phyloP scores from a whole-genome alignment of 2,113 vertebrate species.

The Hylia prasina region DNA sequence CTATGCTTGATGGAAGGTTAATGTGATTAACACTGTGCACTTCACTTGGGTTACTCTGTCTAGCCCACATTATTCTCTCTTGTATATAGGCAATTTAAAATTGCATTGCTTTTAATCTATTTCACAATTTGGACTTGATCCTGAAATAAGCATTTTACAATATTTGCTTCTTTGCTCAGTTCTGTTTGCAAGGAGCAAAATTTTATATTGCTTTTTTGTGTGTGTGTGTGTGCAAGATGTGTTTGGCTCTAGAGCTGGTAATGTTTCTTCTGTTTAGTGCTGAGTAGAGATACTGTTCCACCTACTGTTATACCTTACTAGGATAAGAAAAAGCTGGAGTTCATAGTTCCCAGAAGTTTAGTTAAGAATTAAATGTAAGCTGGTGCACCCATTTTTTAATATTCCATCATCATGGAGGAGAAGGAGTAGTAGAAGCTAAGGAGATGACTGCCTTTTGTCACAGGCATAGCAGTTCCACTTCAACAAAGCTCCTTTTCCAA shows the following conservation, averaged over 20 bases:
- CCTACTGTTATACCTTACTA: neutral
- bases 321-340: neutral
- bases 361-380: neutral
- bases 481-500: neutral
- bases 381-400: neutral
- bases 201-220: neutral
- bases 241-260: neutral
- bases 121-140: neutral
- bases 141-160: neutral
- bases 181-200: neutral
- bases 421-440: neutral
- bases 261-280: neutral
- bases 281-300: neutral
- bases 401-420: neutral
- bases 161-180: neutral
- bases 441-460: neutral
- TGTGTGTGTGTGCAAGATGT: neutral
- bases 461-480: neutral
- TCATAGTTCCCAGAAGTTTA: neutral
- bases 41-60: neutral
- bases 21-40: neutral
- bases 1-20: neutral
- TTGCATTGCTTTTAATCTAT: neutral
- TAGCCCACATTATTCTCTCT: neutral
- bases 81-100: neutral